Evolutionary conservation across 2,113 vertebrate species (phyloP).

Genomic region (Dromiciops gliroides): DNA sequence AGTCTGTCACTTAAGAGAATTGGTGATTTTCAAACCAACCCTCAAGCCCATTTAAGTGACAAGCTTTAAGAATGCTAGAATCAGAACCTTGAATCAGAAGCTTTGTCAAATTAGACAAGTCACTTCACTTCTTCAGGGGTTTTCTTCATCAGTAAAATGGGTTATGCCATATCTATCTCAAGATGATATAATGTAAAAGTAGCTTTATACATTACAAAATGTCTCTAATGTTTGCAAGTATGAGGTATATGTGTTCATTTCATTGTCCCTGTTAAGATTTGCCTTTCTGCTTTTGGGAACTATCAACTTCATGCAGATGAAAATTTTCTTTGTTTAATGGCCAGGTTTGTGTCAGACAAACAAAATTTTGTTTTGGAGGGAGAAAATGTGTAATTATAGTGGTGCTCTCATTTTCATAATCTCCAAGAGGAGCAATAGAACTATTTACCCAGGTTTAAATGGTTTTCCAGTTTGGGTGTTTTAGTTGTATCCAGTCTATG

Average conservation of each 20-base stretch:
- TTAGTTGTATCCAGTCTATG: conserved; percentile 16
- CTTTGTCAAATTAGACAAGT: neutral
- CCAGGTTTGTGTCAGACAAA: conserved; percentile 26
- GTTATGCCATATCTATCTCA: neutral
- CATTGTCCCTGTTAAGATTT: conserved; percentile 24
- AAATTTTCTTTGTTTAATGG: conserved; percentile 37
- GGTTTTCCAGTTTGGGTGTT: conserved; percentile 47
- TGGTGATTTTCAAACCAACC: neutral
- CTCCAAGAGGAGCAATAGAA: neutral
- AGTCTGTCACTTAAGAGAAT: neutral
- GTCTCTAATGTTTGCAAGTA: neutral
- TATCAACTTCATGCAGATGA: neutral
- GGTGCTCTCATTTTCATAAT: conserved; percentile 34
- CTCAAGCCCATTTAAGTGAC: neutral
- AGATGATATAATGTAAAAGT: neutral
- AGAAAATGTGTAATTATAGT: neutral
- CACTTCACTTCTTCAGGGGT: neutral
- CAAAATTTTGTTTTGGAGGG: conserved; percentile 47
- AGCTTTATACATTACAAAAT: neutral
- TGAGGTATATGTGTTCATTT: neutral
- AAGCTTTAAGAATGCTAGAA: conserved; percentile 33
- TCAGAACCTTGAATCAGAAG: conserved; percentile 23
- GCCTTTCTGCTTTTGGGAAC: conserved; percentile 48
- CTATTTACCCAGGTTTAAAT: neutral
- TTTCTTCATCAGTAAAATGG: neutral